A percentile compares a stretch with the other conserved stretches of the same genome.
phyloP scores from a whole-genome alignment of 2,888 invertebrate species.

The Parelbella ahira region DNA sequence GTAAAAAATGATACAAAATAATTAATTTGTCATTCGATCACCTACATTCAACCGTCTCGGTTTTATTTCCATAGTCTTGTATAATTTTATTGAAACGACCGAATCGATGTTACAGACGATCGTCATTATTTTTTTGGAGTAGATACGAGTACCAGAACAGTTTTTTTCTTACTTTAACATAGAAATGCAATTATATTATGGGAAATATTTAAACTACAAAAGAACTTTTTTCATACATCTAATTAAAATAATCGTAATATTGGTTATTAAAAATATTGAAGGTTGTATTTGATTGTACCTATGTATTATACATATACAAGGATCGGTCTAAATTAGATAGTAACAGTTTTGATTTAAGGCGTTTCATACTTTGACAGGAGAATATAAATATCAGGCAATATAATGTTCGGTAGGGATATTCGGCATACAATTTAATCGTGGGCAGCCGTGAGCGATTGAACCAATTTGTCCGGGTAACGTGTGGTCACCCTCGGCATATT shows the following conservation, averaged over 20 bases:
- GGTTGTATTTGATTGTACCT: too few relatives aligned
- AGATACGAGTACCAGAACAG: conserved; percentile 25
- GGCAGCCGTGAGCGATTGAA: conserved; percentile 53
- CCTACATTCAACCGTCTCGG: conserved; percentile 35
- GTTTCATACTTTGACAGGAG: conserved; percentile 10
- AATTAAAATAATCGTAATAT: too few relatives aligned
- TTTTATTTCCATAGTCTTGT: conserved; percentile 57
- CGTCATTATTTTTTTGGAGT: conserved; percentile 28
- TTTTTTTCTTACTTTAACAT: conserved; percentile 13
- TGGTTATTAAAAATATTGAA: too few relatives aligned
- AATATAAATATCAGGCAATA: conserved; percentile 19
- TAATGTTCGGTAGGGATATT: conserved; percentile 27
- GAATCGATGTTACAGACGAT: conserved; percentile 36
- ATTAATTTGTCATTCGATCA: conserved; percentile 29
- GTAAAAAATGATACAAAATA: conserved; percentile 19
- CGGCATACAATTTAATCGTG: conserved; percentile 39
- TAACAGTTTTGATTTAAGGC: conserved; percentile 16
- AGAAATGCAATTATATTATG: too few relatives aligned
- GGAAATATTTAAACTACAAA: too few relatives aligned
- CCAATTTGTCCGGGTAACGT: conserved; percentile 62
- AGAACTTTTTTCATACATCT: too few relatives aligned
- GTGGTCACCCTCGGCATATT: conserved; percentile 56
- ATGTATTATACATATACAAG: too few relatives aligned
- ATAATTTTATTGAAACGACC: conserved; percentile 56
- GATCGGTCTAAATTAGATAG: too few relatives aligned